A percentile compares a stretch with the other conserved stretches of the same genome.
These are phyloP conservation scores for Aphelenchoides bicaudatus DNA, from an alignment of 2,888 invertebrate species.

Conservation along the genomic window DNA sequence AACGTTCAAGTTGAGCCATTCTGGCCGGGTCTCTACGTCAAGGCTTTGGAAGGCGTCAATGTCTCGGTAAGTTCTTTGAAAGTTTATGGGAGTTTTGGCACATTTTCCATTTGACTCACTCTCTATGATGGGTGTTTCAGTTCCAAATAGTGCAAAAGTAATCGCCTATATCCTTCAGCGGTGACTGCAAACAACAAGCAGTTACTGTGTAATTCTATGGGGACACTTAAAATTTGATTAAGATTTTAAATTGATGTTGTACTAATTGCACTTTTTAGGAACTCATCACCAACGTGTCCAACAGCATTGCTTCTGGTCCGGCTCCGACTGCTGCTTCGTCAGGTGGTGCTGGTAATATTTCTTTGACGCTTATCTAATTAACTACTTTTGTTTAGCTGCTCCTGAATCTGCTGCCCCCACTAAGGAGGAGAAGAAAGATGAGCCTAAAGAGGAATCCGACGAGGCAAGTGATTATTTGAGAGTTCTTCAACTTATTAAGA, in stretches of 20 bases:
- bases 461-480: too few species aligned
- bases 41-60: constrained; percentile 88
- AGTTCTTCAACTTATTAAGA: too few species aligned
- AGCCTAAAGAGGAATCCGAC: constrained; percentile 77
- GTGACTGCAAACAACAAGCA: background rate
- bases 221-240: background rate
- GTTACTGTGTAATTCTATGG: background rate
- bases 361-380: too few species aligned
- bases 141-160: constrained; percentile 17
- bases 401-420: constrained; percentile 69
- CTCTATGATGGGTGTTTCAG: constrained; percentile 9
- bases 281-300: constrained; percentile 13
- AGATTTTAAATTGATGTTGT: background rate
- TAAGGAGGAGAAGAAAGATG: constrained; percentile 63
- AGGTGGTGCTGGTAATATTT: too few species aligned
- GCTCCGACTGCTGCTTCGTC: constrained; percentile 70
- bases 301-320: background rate
- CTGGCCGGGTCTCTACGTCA: constrained; percentile 97
- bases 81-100: background rate
- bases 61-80: constrained; percentile 67
- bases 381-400: too few species aligned
- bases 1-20: constrained; percentile 93
- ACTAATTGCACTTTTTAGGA: constrained; percentile 1
- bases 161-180: constrained; percentile 5
- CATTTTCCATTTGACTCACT: constrained; percentile 12